A percentile compares a stretch with the other conserved stretches of the same genome.
These are phyloP conservation scores for Dysmachus trigonus DNA, from an alignment of 2,888 invertebrate genomes.

Conservation along the genomic window DNA sequence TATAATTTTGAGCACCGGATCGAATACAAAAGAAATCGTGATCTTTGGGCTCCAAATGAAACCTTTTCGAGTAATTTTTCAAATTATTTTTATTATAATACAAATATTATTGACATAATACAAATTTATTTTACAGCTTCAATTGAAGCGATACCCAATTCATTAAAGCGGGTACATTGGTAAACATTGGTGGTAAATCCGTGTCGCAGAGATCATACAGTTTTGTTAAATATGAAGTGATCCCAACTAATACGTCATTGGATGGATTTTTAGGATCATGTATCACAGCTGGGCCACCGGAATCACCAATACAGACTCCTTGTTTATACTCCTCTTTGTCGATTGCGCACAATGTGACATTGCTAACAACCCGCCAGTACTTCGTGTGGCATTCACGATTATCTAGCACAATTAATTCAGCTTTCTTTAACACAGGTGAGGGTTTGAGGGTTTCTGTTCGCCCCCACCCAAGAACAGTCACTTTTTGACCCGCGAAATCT, in stretches of 20 bases:
- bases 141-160: background rate
- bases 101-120: background rate
- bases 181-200: background rate
- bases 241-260: background rate
- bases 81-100: too few species aligned
- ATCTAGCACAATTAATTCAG: background rate
- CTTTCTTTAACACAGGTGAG: background rate
- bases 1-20: too few species aligned
- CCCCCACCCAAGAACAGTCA: background rate
- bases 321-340: background rate
- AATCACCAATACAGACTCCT: background rate
- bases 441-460: background rate
- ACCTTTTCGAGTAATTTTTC: too few species aligned
- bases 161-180: background rate
- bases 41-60: too few species aligned
- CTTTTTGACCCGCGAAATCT: background rate
- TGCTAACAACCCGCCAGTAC: background rate
- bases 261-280: background rate
- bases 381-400: background rate
- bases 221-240: background rate
- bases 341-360: background rate
- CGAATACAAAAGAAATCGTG: too few species aligned
- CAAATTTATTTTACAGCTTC: background rate
- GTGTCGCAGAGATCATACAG: background rate
- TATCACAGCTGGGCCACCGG: background rate